These are phyloP conservation scores for Brachionus koreanus DNA, from an alignment of 1,140 invertebrate genomes.

Conservation along the genomic window DNA sequence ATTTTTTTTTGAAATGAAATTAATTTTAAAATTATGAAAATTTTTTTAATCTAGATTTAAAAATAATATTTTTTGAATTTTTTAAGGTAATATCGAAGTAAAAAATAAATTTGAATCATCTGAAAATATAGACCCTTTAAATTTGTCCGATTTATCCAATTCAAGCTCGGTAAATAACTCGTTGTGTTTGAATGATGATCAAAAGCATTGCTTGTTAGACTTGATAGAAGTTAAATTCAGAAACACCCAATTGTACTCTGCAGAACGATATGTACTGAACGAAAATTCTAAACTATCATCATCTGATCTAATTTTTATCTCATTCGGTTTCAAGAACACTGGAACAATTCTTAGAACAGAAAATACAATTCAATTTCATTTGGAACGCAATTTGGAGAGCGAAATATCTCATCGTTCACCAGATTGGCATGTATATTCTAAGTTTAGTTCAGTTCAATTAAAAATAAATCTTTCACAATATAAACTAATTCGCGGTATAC, in stretches of 20 bases:
- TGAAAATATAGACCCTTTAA: conserved; percentile 49
- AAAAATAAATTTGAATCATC: conserved; percentile 66
- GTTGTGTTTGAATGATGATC: conserved; percentile 46
- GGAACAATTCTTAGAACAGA: conserved; percentile 61
- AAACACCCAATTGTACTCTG: conserved; percentile 77
- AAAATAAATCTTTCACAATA: conserved; percentile 80
- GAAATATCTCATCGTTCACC: conserved; percentile 69
- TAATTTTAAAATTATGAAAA: too few species aligned
- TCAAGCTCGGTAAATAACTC: conserved; percentile 1
- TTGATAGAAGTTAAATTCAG: conserved; percentile 72
- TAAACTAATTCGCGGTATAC: conserved; percentile 76
- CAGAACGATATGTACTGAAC: conserved; percentile 50
- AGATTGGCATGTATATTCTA: conserved; percentile 63
- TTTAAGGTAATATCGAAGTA: conserved; percentile 72
- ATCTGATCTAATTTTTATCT: neutral
- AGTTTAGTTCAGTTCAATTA: conserved; percentile 67
- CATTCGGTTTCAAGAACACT: conserved; percentile 26
- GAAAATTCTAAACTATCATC: neutral
- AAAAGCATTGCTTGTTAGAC: conserved; percentile 65
- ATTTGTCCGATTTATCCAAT: neutral
- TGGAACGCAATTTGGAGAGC: conserved; percentile 78
- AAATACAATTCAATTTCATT: conserved; percentile 71
- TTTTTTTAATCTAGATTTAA: too few species aligned
- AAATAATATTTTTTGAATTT: too few species aligned
- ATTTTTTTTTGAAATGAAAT: too few species aligned